These are phyloP conservation scores for Harpagoxenus sublaevis DNA, from an alignment of 2,888 invertebrate species.

Conservation along the genomic window DNA sequence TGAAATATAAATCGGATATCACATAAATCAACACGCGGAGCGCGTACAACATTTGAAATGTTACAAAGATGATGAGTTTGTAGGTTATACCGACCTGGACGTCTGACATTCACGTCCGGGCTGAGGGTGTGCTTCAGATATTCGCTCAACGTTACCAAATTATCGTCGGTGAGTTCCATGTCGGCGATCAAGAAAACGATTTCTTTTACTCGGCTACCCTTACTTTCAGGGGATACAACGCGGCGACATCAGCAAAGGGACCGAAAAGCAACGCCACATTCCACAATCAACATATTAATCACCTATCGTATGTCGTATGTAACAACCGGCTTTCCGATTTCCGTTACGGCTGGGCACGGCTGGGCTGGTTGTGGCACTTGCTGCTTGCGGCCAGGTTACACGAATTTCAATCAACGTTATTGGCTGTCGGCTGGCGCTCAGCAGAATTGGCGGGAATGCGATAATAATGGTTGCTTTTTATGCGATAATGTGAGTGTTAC, in stretches of 20 bases:
- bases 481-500: too few relatives aligned
- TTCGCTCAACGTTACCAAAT: slow-evolving; percentile 92
- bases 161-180: slow-evolving; percentile 97
- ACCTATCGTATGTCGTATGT: not conserved
- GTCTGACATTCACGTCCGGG: slow-evolving; percentile 92
- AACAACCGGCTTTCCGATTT: slow-evolving; percentile 62
- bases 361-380: too few relatives aligned
- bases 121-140: slow-evolving; percentile 96
- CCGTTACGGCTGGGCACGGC: not conserved
- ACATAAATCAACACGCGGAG: not conserved
- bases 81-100: slow-evolving; percentile 91
- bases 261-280: slow-evolving; percentile 56
- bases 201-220: not conserved
- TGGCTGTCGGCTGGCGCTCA: slow-evolving; percentile 49
- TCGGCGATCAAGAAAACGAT: not conserved
- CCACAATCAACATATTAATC: too few relatives aligned
- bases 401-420: slow-evolving; percentile 57
- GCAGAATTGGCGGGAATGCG: slow-evolving; percentile 63
- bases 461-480: slow-evolving; percentile 6
- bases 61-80: not conserved
- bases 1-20: slow-evolving; percentile 84
- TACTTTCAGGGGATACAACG: not conserved
- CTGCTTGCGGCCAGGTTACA: slow-evolving; percentile 27
- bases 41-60: not conserved
- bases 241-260: slow-evolving; percentile 24